Conservation (phyloP, 2,888 invertebrate species). For the Phengaris alcon region DNA sequence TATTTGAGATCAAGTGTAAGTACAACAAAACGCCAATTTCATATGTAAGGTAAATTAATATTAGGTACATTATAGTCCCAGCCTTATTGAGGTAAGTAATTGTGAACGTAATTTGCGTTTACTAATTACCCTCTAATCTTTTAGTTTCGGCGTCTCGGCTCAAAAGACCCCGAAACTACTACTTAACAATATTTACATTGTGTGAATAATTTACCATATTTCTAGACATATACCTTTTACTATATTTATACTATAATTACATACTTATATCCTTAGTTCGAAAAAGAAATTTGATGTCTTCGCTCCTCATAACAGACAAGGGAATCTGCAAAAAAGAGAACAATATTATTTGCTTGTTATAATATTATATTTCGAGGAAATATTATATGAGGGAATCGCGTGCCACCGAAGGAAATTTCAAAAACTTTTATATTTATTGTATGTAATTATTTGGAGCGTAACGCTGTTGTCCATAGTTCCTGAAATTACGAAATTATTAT, state of each 20-base stretch:
- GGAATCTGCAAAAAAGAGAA: slow-evolving; percentile 3
- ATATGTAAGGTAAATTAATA: no score
- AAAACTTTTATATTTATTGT: background rate
- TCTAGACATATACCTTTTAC: background rate
- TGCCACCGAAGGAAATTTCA: background rate
- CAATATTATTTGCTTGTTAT: background rate
- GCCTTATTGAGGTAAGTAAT: no score
- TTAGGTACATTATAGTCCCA: no score
- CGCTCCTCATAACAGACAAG: background rate
- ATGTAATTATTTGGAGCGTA: no score
- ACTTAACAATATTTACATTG: slow-evolving; percentile 14
- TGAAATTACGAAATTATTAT: slow-evolving; percentile 1
- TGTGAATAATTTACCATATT: background rate
- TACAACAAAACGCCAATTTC: no score
- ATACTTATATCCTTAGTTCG: background rate
- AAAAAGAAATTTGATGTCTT: background rate
- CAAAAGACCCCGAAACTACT: slow-evolving; percentile 66
- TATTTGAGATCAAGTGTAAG: no score
- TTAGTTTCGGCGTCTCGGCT: slow-evolving; percentile 68
- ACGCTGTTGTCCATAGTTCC: no score
- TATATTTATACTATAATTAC: background rate
- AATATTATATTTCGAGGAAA: background rate
- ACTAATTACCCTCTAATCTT: slow-evolving; percentile 25
- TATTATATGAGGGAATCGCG: background rate
- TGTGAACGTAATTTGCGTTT: no score